Conservation (phyloP, 2,888 invertebrate species). For the Lithophane leautieri region DNA sequence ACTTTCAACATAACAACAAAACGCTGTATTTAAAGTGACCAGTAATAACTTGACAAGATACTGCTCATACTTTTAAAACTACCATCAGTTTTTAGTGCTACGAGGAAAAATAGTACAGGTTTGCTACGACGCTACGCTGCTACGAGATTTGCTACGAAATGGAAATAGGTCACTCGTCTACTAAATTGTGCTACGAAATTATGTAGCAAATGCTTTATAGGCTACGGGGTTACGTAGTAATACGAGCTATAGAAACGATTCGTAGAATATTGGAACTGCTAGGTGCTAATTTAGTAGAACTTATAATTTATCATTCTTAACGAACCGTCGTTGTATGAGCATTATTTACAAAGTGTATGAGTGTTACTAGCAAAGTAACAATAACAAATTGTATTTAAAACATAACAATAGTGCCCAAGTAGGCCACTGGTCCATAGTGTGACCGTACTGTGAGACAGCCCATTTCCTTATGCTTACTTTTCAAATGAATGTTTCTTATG, state of each 20-base stretch:
- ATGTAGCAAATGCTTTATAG: slow-evolving; percentile 4
- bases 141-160: slow-evolving; percentile 31
- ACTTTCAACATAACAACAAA: background rate
- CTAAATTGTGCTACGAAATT: slow-evolving; percentile 17
- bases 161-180: slow-evolving; percentile 32
- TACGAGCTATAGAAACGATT: background rate
- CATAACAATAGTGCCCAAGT: slow-evolving; percentile 56
- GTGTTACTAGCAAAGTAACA: slow-evolving; percentile 16
- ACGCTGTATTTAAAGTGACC: background rate
- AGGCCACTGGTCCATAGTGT: background rate
- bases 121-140: slow-evolving; percentile 42
- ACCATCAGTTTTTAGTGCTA: background rate
- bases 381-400: slow-evolving; percentile 15
- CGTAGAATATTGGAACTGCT: background rate
- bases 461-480: slow-evolving; percentile 8
- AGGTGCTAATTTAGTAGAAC: background rate
- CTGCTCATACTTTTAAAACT: background rate
- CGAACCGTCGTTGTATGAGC: background rate
- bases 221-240: background rate
- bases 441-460: background rate
- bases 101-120: background rate
- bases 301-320: background rate
- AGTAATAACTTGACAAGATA: background rate
- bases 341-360: background rate
- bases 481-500: background rate